Conservation (phyloP, 2,888 invertebrate genomes). For the Mantis religiosa region DNA sequence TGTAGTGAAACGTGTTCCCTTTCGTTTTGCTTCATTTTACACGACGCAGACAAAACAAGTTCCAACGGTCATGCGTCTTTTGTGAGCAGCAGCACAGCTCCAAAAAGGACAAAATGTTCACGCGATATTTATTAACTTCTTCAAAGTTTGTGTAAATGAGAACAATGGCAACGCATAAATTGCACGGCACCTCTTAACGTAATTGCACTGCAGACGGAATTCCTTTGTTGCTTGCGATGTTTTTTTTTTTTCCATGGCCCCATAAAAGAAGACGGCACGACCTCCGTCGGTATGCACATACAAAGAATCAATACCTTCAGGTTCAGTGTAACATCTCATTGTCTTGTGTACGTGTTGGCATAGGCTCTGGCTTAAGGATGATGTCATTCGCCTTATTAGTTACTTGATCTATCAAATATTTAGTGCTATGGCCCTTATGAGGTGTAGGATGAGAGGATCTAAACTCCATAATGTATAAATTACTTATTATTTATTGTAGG, state of each 20-base stretch:
- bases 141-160: background rate
- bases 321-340: background rate
- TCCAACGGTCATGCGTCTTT: background rate
- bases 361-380: too few species aligned
- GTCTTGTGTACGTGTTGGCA: background rate
- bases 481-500: too few species aligned
- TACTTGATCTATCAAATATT: too few species aligned
- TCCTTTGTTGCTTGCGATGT: background rate
- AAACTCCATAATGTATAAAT: too few species aligned
- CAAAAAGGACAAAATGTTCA: background rate
- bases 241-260: background rate
- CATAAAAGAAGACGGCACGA: background rate
- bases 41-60: background rate
- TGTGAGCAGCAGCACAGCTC: background rate
- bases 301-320: background rate
- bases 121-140: background rate
- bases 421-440: too few species aligned
- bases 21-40: background rate
- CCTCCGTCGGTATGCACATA: background rate
- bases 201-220: background rate
- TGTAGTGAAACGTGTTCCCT: background rate
- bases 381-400: too few species aligned
- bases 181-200: background rate
- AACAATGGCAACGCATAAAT: background rate
- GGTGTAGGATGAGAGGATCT: too few species aligned